phyloP scores from a whole-genome alignment of 2,888 invertebrate species.

The Eupithecia pulchellata region DNA sequence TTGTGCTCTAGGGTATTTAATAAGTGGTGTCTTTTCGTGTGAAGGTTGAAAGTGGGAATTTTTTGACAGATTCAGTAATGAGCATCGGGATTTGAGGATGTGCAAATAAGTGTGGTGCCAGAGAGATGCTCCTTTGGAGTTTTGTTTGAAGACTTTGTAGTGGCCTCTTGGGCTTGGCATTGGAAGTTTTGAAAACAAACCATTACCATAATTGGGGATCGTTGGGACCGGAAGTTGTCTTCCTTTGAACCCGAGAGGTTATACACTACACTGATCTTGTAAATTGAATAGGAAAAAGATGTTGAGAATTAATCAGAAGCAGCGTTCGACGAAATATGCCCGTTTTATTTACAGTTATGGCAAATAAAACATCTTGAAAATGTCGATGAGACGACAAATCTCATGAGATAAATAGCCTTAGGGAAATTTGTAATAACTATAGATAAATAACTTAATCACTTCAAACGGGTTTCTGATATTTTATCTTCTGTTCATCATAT shows the following conservation, averaged over 20 bases:
- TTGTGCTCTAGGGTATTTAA: not conserved
- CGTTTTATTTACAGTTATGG: not conserved
- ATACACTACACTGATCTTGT: conserved; percentile 26
- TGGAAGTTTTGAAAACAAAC: conserved; percentile 35
- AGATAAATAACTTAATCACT: not conserved
- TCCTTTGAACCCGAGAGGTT: conserved; percentile 31
- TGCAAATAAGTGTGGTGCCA: conserved; percentile 60
- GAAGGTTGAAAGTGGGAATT: conserved; percentile 39
- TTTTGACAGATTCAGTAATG: conserved; percentile 62
- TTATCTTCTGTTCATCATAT: not conserved
- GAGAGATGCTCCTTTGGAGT: conserved; percentile 45
- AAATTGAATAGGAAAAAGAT: conserved; percentile 22
- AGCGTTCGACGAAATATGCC: not conserved
- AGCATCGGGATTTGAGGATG: conserved; percentile 61
- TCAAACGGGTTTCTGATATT: not conserved
- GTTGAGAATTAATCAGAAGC: conserved; percentile 6
- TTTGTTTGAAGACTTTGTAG: conserved; percentile 46
- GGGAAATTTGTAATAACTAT: not conserved
- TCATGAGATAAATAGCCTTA: not conserved
- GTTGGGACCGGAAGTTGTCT: conserved; percentile 27
- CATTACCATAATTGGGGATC: conserved; percentile 38
- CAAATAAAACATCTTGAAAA: not conserved
- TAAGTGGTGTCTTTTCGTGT: conserved; percentile 27
- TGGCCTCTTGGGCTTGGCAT: conserved; percentile 38
- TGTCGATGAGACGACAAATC: not conserved